A percentile compares a stretch with the other conserved stretches of the same genome.
phyloP scores from a whole-genome alignment of 2,888 invertebrate genomes.

The Phragmatobia fuliginosa region DNA sequence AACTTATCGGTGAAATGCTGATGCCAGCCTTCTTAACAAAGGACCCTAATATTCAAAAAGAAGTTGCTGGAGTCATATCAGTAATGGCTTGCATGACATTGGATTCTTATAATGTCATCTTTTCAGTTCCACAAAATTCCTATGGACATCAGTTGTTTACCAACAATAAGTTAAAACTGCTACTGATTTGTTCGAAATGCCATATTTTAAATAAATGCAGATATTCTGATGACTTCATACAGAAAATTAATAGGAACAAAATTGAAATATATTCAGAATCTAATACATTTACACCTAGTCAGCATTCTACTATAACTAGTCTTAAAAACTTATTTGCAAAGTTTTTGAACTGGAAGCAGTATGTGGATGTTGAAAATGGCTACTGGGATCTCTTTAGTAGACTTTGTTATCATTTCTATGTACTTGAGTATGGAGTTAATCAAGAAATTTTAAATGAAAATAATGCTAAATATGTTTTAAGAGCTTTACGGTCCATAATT shows the following conservation, averaged over 20 bases:
- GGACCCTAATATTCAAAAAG: conserved; percentile 63
- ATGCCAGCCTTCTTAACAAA: conserved; percentile 76
- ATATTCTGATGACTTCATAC: conserved; percentile 40
- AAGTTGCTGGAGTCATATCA: conserved; percentile 62
- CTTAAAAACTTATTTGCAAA: conserved; percentile 69
- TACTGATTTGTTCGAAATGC: conserved; percentile 71
- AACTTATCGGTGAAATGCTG: conserved; percentile 75
- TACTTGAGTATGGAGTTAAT: conserved; percentile 68
- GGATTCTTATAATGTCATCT: conserved; percentile 59
- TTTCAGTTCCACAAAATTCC: conserved; percentile 44
- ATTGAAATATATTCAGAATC: conserved; percentile 58
- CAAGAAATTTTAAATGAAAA: conserved; percentile 64
- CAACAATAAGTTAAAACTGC: conserved; percentile 58
- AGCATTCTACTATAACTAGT: conserved; percentile 59
- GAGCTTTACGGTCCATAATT: conserved; percentile 64
- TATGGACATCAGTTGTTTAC: conserved; percentile 64
- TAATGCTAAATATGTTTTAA: conserved; percentile 66
- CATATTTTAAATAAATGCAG: conserved; percentile 51
- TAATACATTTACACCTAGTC: conserved; percentile 52
- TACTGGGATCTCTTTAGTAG: conserved; percentile 69
- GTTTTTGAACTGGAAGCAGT: conserved; percentile 73
- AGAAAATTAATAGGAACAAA: conserved; percentile 47
- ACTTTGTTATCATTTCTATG: conserved; percentile 74
- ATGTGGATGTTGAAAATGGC: conserved; percentile 61
- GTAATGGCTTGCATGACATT: conserved; percentile 73